Conservation (phyloP, 2,888 invertebrate genomes). For the Tenthredo scrophulariae region DNA sequence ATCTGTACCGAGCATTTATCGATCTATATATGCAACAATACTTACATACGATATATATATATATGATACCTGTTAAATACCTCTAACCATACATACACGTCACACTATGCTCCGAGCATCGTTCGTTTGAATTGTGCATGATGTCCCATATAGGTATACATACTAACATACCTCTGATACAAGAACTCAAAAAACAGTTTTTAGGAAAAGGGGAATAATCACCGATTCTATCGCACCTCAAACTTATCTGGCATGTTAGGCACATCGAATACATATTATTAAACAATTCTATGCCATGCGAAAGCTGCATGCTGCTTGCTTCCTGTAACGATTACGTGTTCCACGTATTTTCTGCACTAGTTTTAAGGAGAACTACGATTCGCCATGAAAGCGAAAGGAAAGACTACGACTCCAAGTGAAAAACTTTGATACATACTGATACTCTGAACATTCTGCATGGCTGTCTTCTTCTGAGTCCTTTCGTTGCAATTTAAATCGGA, state of each 20-base stretch:
- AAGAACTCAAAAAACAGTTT: neutral
- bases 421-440: neutral
- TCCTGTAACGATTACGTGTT: constrained; percentile 5
- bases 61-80: neutral
- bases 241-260: constrained; percentile 19
- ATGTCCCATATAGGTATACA: neutral
- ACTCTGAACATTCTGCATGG: neutral
- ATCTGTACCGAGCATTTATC: constrained; percentile 35
- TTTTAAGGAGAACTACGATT: neutral
- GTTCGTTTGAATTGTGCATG: constrained; percentile 2
- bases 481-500: neutral
- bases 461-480: neutral
- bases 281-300: constrained; percentile 40
- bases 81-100: neutral
- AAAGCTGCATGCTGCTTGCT: constrained; percentile 54
- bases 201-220: neutral
- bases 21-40: neutral
- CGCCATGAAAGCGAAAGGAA: neutral
- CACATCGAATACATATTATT: neutral
- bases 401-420: neutral
- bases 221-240: neutral
- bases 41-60: neutral
- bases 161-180: neutral
- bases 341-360: neutral
- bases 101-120: constrained; percentile 10